Evolutionary conservation across 2,113 vertebrate genomes (phyloP), one percentile per base, ranked within the genome.

Genomic region (Meriones unguiculatus): DNA sequence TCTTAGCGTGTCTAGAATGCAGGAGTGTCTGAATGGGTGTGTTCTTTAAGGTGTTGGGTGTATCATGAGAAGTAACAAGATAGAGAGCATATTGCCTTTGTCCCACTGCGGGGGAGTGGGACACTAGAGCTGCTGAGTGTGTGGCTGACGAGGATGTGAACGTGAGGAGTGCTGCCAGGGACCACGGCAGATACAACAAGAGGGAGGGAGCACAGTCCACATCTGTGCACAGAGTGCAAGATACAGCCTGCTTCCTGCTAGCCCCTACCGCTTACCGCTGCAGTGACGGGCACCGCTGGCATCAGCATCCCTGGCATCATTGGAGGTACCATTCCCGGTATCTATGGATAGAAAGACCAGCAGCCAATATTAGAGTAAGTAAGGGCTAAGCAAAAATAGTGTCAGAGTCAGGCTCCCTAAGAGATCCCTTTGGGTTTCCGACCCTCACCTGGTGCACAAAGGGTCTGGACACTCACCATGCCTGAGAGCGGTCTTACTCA

Each of bases 301-400:
- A 98, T 96, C 97, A 98, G 97, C 98, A 98, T 98, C 92, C 98
- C 97, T 54, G 98, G 98, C 97, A 98, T 98, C 97, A 98, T 96
- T 9, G 98, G 98, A 72, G 98, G 98, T 41, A 98, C 98, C 97
- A 98, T 97, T 93, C 96, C 97, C 86, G 98, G 98, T 89, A 98
- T 98, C 98, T 98, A 25, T 7, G 89, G 82, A 90, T 57, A 87
- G 20, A 96, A 96, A 97, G 73, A 80, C n/a, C 32, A 93, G 95
- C 88, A 91, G 95, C 75, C 14, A 11, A 82, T 65, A 30, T 86
- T 46, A 95, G 88, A 46, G 59, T 17, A 76, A 22, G 69, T 38
- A 64, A n/a, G 81, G 38, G 65, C 4, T 28, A 7, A 46, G 24
- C 28, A 90, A 54, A 82, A 15, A 46, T 59, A 6, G 14, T 67